phyloP scores from a whole-genome alignment of 2,113 vertebrate genomes.

The Rutilus rutilus region DNA sequence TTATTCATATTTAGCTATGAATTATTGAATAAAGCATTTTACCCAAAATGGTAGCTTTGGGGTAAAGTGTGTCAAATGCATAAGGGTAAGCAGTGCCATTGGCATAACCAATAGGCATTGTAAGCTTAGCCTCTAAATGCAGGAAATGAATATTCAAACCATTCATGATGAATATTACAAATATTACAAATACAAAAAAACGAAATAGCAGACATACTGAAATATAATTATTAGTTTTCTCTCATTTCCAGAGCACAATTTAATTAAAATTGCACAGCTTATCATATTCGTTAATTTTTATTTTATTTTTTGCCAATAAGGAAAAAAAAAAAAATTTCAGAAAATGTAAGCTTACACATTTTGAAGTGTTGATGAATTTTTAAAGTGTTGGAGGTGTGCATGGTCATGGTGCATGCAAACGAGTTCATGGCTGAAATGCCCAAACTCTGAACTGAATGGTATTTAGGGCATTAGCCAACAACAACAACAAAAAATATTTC shows the following conservation, averaged over 20 bases:
- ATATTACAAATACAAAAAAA: not conserved
- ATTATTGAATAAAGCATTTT: too few species aligned
- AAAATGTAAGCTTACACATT: too few species aligned
- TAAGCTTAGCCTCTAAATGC: not conserved
- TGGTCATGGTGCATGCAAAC: too few species aligned
- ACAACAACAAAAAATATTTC: not conserved
- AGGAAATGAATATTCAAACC: not conserved
- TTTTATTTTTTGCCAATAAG: not conserved
- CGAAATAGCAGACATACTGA: not conserved
- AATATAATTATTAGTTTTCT: not conserved
- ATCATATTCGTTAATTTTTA: too few species aligned
- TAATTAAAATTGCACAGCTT: not conserved
- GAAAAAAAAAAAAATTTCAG: not conserved
- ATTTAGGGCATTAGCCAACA: not conserved
- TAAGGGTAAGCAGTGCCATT: too few species aligned
- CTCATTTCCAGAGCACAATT: not conserved
- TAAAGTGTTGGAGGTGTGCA: not conserved
- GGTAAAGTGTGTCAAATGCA: too few species aligned
- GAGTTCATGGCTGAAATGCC: not conserved
- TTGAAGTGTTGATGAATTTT: not conserved
- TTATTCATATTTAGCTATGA: too few species aligned
- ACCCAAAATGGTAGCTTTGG: too few species aligned
- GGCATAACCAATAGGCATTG: not conserved
- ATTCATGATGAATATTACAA: not conserved
- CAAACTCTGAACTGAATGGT: not conserved